Evolutionary conservation across 2,888 invertebrate species (phyloP).

Genomic region (Endomychus coccineus): DNA sequence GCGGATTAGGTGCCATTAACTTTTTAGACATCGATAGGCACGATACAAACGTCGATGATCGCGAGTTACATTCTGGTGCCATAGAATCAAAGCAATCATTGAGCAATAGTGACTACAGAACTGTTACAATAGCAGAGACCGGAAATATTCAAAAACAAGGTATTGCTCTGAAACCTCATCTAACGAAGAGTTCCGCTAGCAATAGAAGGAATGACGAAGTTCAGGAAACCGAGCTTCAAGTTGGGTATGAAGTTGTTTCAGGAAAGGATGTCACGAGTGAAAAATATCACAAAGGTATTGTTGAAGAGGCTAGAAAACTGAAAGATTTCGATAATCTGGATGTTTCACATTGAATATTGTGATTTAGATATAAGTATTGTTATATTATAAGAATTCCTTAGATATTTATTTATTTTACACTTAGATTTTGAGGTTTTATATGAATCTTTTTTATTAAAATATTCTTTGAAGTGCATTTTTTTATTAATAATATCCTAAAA

Average conservation of each 20-base stretch:
- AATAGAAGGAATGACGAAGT: too few relatives aligned
- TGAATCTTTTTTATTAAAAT: conserved; percentile 9
- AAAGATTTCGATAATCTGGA: conserved; percentile 16
- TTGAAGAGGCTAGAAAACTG: conserved; percentile 45
- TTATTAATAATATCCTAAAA: neutral
- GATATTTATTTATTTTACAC: too few relatives aligned
- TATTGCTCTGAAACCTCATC: too few relatives aligned
- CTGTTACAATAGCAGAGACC: too few relatives aligned
- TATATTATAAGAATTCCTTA: too few relatives aligned
- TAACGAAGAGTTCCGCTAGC: too few relatives aligned
- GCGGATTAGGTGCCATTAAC: conserved; percentile 41
- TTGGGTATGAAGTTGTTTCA: conserved; percentile 52
- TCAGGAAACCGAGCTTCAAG: conserved; percentile 52
- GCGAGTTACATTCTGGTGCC: too few relatives aligned
- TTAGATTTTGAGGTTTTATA: conserved; percentile 10
- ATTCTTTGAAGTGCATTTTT: neutral
- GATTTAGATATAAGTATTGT: conserved; percentile 11
- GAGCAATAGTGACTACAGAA: conserved; percentile 35
- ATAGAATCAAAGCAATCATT: conserved; percentile 16
- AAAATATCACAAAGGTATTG: conserved; percentile 54
- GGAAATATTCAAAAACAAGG: too few relatives aligned
- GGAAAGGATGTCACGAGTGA: conserved; percentile 49
- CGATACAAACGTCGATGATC: conserved; percentile 19
- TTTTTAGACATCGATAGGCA: conserved; percentile 26
- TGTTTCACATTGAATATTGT: conserved; percentile 5